Evolutionary conservation across 1,140 invertebrate genomes (phyloP), one percentile per base, ranked within the genome.

Genomic region (Drosophila saltans): DNA sequence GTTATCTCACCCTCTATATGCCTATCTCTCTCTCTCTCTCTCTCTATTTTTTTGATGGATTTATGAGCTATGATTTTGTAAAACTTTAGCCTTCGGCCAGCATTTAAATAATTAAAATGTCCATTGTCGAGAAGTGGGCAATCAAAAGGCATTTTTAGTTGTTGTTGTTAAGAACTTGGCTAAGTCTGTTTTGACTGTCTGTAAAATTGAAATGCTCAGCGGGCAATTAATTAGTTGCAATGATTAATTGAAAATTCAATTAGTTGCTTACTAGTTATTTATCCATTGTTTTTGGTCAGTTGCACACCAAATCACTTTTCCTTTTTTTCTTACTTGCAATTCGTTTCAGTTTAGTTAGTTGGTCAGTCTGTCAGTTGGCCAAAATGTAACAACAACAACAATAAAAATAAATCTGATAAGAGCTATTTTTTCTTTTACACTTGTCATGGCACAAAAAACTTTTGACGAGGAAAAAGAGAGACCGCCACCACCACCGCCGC

Each of bases 101-200:
- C 83, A 86, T 86, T 86, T 88, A 88, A 88, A 88, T 86, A 88
- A 86, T 86, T 86, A 86, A 86, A 83, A 88, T 71, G 83, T 86
- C 80, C 72, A 68, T 68, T 52, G 56, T 70, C 58, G 67, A 66
- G 33, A 30, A 66, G 16, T 61, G 40, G 45, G 45, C 55, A 69
- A 69, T 65, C 68, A 78, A 75, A 69, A 81, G 66, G 58, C 36
- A 70, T 60, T 75, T 60, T 75, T 58, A 39, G 10, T 61, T 41
- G 43, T 63, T 40, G 57, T 30, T 30, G 11, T 57, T 33, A 1
- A 58, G 56, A 58, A 58, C 28, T 33, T 24, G 39, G 39, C 16
- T 40, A 40, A 36, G 33, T 4, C 6, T 6, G 60, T 43, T 62
- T 59, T 75, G 33, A 36, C 67, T 73, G 39, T 16, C 11, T 36